Evolutionary conservation across 2,797 vertebrate species (phyloP), one percentile per base, ranked within the genome.

Genomic region (Cryptoprocta ferox): DNA sequence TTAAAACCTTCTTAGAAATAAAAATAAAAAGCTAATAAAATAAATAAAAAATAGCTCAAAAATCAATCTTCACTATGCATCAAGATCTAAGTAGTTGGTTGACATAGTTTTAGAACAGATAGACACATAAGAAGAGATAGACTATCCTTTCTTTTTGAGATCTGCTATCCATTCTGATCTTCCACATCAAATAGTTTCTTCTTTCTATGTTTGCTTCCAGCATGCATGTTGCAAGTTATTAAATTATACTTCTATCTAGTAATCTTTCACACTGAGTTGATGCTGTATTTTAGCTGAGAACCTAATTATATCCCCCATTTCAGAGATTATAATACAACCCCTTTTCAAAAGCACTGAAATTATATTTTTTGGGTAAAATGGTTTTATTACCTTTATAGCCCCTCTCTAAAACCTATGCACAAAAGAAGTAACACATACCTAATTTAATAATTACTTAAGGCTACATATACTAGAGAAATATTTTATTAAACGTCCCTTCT

Each of bases 271-370:
- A 89, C 14, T 56, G 35, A 86, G 39, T 32, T 87, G 59, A 87
- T 89, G 14, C 1, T 94, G 12, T 50, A 82, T 85, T 89, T 97
- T 89, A 89, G 21, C 37, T 91, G 71, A 97, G 61, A 97, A 91
- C 32, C 89, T 79, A 96, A 96, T 96, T 96, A 82, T 12, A 90
- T 75, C 45, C 61, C 50, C 63, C 37, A 97, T 94, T 95, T 97
- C 70, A 91, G 70, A 95, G 75, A 96, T 89, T 87, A 93, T 6
- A 93, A 92, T 24, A 96, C 7, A 92, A 95, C 2, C 9, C 1
- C 68, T 89, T 97, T 95, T 32, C 71, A 94, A 95, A 96, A 94
- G 91, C 79, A 94, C 19, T 59, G 37, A 96, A 89, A 86, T 76
- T 73, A 70, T 26, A 71, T 92, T 30, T 19, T 39, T 80, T 59